A percentile compares a stretch with the other conserved stretches of the same genome.
phyloP scores from a whole-genome alignment of 2,888 invertebrate species.

The Cosmia pyralina region DNA sequence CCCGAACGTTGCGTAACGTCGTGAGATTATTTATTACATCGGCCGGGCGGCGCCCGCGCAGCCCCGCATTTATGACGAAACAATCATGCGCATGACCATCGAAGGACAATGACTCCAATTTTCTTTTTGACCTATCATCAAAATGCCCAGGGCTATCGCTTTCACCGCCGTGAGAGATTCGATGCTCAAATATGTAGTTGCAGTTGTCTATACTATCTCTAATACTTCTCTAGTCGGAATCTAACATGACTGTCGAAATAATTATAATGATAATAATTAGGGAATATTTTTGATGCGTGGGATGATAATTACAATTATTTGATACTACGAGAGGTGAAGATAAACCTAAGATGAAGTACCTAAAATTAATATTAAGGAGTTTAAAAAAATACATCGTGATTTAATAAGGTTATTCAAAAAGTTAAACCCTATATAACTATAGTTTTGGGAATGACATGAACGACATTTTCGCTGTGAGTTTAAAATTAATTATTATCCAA shows the following conservation, averaged over 20 bases:
- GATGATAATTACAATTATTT: conserved; percentile 6
- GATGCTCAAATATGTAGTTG: conserved; percentile 20
- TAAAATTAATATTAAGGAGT: background rate
- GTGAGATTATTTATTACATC: conserved; percentile 62
- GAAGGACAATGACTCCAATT: conserved; percentile 83
- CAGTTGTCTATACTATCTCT: conserved; percentile 38
- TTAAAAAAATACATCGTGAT: background rate
- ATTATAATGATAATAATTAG: conserved; percentile 26
- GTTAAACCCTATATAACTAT: background rate
- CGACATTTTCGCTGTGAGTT: background rate
- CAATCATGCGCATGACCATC: conserved; percentile 79
- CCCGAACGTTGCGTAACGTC: conserved; percentile 74
- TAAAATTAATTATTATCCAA: background rate
- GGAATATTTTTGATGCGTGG: conserved; percentile 6
- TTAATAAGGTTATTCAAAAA: background rate
- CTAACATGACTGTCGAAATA: background rate
- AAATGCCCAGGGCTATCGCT: conserved; percentile 70
- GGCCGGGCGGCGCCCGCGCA: conserved; percentile 52
- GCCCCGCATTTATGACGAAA: conserved; percentile 74
- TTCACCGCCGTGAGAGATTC: conserved; percentile 68
- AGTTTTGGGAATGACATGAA: background rate
- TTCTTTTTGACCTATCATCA: conserved; percentile 68
- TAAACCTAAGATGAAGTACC: background rate
- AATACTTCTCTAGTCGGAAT: background rate
- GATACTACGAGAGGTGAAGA: background rate